Base-by-base conservation (phyloP, 1,140 invertebrate species). In the Lasaia peninsularis region DNA sequence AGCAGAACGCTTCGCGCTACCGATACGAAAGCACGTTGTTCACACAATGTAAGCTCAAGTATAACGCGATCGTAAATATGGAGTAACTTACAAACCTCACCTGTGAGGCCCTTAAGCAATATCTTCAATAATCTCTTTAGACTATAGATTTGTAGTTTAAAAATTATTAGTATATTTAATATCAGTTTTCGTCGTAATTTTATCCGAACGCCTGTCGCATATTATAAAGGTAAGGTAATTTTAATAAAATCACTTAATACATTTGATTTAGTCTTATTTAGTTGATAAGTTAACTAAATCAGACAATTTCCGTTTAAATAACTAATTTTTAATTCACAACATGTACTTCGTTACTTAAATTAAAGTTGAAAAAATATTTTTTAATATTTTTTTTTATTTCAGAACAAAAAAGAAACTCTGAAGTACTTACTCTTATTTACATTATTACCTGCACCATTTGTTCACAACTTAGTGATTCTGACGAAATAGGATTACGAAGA, bases 1-100 rank as follows among this genome's bases (percentile, higher is more conserved):
- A 73, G 63, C 80, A 83, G 68, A 83, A 50, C 69, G 72, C 63
- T 58, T 58, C 72, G 76, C 75, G 75, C 70, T 60, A 52, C 67
- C 78, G 73, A 53, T 53, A 58, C 34, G 63, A 55, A 33, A 61
- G 57, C 70, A 73, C 78, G 12, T 9, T 4, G 1, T 40, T 18
- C 37, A 56, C 68, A 65, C 52, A 35, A 80, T 79, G 78, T 67
- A 63, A 73, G 35, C 62, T 49, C 40, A 24, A 44, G 44, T 33
- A 55, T 40, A 12, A 60, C 63, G 63, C 62, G 63, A 71, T 69
- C 68, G 60, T 18, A 53, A 55, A 63, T 63, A 71, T 65, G 57
- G 40, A 50, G 31, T 33, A 55, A 65, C 57, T 64, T 65, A 52
- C 20, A 63, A 56, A 53, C 68, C 34, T 57, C 58, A 18, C 58